Base-by-base conservation (phyloP, 2,797 vertebrate species). In the Chelon auratus region DNA sequence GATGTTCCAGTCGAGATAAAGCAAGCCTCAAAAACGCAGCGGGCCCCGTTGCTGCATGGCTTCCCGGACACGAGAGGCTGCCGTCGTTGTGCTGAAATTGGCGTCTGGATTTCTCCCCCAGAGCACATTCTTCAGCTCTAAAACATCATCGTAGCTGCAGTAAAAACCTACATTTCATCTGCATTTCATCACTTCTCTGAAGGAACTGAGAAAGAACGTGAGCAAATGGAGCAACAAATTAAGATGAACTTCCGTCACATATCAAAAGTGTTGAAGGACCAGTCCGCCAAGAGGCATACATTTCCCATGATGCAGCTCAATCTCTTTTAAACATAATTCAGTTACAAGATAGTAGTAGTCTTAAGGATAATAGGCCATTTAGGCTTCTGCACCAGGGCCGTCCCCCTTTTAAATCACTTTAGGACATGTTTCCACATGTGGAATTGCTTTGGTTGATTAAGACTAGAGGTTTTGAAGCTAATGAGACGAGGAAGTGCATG, bases 1-100 rank as follows among this genome's bases (percentile, higher is more conserved):
- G 67, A 87, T 77, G 75, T 69, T 52, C 67, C 56, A 17, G 74
- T 72, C 9, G 1, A 79, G 85, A 81, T 71, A 84, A 77, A 75
- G 73, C 39, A 0, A 50, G 64, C 48, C 37, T 74, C 18, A 5
- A 45, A 56, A 78, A 66, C 2, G 4, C 78, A 57, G 61, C 61
- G 20, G 61, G 61, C 22, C 65, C 68, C 33, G 14, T 45, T 4
- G 64, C 59, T 3, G 54, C 62, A 2, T 43, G 9, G 40, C 72
- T 68, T 56, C 63, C 48, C 55, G 62, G 56, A 75, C 62, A 80
- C 75, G 78, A 73, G 70, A 74, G 61, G 18, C 70, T 43, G 53
- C 56, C 72, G 71, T 72, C 50, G 52, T 47, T 8, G 36, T 22
- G 9, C 9, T 80, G 59, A 70, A 58, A 81, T 24, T 18, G 56